Conservation (phyloP, 1,140 invertebrate species). For the Plodia interpunctella region DNA sequence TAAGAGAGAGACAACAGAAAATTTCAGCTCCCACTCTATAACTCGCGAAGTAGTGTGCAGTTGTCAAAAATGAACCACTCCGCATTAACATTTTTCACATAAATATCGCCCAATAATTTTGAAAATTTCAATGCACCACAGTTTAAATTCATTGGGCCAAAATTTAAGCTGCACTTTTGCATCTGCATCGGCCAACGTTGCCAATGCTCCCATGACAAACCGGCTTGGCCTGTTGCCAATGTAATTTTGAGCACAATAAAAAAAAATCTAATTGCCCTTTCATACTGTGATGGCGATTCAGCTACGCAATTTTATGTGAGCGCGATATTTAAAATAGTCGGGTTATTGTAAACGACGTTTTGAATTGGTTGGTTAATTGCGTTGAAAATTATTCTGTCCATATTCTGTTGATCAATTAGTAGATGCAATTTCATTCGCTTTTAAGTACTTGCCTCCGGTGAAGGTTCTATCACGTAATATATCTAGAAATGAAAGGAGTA, state of each 20-base stretch:
- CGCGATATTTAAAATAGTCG: conserved; percentile 16
- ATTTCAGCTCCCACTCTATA: too few species aligned
- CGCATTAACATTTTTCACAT: neutral
- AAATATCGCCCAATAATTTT: neutral
- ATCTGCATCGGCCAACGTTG: conserved; percentile 18
- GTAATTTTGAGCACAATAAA: conserved; percentile 41
- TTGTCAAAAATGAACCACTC: neutral
- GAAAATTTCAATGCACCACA: neutral
- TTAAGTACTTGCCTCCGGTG: too few species aligned
- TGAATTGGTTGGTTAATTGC: too few species aligned
- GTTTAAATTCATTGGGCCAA: conserved; percentile 7
- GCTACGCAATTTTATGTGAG: conserved; percentile 18
- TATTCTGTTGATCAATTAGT: too few species aligned
- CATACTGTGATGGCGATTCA: conserved; percentile 33
- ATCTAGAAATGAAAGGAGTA: too few species aligned
- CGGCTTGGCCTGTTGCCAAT: conserved; percentile 41
- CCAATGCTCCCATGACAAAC: conserved; percentile 40
- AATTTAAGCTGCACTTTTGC: neutral
- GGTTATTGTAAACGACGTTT: too few species aligned
- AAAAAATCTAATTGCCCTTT: conserved; percentile 27
- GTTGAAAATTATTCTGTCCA: too few species aligned
- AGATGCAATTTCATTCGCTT: too few species aligned
- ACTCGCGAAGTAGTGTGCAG: too few species aligned
- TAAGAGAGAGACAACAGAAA: too few species aligned
- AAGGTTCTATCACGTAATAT: too few species aligned